Conservation (phyloP, 2,113 vertebrate species). For the Choloepus hoffmanni region DNA sequence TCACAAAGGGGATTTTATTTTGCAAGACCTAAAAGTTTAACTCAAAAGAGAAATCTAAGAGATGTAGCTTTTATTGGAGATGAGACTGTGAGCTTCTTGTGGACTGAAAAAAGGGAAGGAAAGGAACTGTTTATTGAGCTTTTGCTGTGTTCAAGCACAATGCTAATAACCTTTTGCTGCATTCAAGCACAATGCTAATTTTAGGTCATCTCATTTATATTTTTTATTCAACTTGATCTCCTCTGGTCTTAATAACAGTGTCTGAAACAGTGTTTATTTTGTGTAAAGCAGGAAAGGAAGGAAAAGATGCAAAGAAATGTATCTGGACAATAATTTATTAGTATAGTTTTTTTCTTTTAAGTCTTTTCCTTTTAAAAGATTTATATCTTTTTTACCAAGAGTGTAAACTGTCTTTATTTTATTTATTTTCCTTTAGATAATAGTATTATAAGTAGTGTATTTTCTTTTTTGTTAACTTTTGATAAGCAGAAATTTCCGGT, state of each 20-base stretch:
- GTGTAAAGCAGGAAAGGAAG: conserved; percentile 43
- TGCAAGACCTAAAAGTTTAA: conserved; percentile 41
- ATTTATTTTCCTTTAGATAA: conserved; percentile 26
- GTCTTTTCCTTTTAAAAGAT: conserved; percentile 20
- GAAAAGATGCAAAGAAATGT: conserved; percentile 46
- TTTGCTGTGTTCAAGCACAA: not conserved
- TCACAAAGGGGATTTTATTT: conserved; percentile 28
- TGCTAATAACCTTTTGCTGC: not conserved
- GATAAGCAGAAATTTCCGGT: conserved; percentile 42
- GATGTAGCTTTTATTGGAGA: conserved; percentile 3
- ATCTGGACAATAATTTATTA: conserved; percentile 47
- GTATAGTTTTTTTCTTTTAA: not conserved
- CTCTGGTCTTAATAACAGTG: not conserved
- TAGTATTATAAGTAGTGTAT: conserved; percentile 23
- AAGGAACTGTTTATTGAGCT: not conserved
- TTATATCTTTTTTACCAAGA: conserved; percentile 51
- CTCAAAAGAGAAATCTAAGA: conserved; percentile 21
- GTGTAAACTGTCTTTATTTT: conserved; percentile 54
- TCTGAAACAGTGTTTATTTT: not conserved
- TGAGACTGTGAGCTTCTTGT: conserved; percentile 36
- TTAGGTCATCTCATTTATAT: conserved; percentile 37
- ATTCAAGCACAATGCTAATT: not conserved
- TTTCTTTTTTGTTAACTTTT: conserved; percentile 58
- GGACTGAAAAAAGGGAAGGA: conserved; percentile 34
- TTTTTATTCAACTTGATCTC: conserved; percentile 47